These are phyloP conservation scores for Spea hammondii DNA, from an alignment of 2,797 vertebrate species.

Conservation along the genomic window DNA sequence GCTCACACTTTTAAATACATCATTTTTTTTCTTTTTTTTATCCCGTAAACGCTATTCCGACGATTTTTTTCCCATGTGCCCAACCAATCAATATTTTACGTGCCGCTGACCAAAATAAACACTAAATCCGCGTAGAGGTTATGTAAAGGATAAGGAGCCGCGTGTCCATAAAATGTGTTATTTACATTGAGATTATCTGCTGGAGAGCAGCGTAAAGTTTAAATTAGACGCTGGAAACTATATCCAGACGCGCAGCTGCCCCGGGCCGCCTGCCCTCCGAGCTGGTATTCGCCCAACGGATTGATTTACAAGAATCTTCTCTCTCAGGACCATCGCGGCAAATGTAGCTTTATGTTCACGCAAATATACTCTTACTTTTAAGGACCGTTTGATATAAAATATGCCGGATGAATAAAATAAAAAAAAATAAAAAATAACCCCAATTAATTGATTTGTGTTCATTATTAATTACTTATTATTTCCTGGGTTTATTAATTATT, in stretches of 20 bases:
- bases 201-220: slow-evolving; percentile 71
- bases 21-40: too few species aligned
- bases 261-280: slow-evolving; percentile 54
- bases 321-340: slow-evolving; percentile 72
- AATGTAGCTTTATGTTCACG: slow-evolving; percentile 64
- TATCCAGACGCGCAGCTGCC: slow-evolving; percentile 75
- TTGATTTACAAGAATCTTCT: slow-evolving; percentile 72
- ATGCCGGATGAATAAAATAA: slow-evolving; percentile 48
- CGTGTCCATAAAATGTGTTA: slow-evolving; percentile 61
- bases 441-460: too few species aligned
- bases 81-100: too few species aligned
- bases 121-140: slow-evolving; percentile 15
- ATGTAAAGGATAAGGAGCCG: not conserved
- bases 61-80: too few species aligned
- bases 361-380: slow-evolving; percentile 62
- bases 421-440: too few species aligned
- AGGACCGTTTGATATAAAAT: slow-evolving; percentile 60
- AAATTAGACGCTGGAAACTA: slow-evolving; percentile 78
- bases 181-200: slow-evolving; percentile 70
- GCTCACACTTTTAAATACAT: too few species aligned
- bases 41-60: too few species aligned
- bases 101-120: too few species aligned
- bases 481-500: too few species aligned
- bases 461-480: too few species aligned
- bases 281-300: slow-evolving; percentile 72